phyloP scores from a whole-genome alignment of 2,797 vertebrate genomes.

The Amblyraja radiata region DNA sequence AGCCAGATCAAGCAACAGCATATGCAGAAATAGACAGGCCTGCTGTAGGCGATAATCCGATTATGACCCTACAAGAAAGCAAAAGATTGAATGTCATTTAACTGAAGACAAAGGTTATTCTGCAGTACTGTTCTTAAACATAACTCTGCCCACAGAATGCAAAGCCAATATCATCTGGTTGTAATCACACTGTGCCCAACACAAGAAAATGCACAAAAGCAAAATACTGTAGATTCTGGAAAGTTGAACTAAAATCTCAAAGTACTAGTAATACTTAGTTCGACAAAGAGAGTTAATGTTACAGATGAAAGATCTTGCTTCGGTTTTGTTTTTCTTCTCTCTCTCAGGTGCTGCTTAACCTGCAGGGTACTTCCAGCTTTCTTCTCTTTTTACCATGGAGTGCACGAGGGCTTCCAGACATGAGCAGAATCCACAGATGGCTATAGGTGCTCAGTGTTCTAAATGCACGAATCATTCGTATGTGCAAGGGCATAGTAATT shows the following conservation, averaged over 20 bases:
- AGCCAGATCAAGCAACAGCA: slow-evolving; percentile 97
- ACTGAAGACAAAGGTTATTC: not conserved
- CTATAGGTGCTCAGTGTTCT: not conserved
- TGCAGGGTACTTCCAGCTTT: too few relatives aligned
- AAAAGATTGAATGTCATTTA: slow-evolving; percentile 23
- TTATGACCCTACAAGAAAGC: slow-evolving; percentile 79
- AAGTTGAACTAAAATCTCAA: too few relatives aligned
- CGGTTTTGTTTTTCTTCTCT: too few relatives aligned
- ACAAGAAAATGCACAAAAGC: too few relatives aligned
- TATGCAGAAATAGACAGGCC: slow-evolving; percentile 97
- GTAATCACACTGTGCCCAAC: not conserved
- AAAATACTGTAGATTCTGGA: too few relatives aligned
- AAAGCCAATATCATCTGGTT: not conserved
- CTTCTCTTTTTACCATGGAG: too few relatives aligned
- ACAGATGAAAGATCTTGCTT: too few relatives aligned
- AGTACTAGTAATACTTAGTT: too few relatives aligned
- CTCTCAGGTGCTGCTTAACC: too few relatives aligned
- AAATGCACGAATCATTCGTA: not conserved
- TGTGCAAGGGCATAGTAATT: not conserved
- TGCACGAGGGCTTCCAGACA: not conserved
- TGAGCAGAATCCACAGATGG: not conserved
- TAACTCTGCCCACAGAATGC: not conserved
- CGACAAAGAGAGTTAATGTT: too few relatives aligned
- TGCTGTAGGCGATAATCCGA: slow-evolving; percentile 97
- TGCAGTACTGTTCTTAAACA: not conserved